phyloP scores from a whole-genome alignment of 2,797 vertebrate genomes.

The Phylloscopus collybita region DNA sequence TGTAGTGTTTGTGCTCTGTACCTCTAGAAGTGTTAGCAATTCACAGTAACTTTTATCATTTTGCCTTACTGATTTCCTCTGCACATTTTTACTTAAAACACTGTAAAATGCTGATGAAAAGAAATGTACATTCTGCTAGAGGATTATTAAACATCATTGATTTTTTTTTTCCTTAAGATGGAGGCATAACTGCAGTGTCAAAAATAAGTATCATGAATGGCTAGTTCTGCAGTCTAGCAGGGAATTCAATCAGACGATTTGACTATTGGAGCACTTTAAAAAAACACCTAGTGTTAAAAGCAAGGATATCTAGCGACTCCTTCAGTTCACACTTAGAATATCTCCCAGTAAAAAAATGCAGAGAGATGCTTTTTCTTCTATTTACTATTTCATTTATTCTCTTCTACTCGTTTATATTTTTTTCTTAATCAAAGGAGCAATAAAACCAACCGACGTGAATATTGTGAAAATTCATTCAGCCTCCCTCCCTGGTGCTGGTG shows the following conservation, averaged over 20 bases:
- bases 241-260: slow-evolving; percentile 76
- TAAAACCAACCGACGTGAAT: not conserved
- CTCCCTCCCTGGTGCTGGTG: not conserved
- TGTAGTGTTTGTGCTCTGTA: not conserved
- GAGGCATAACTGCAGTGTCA: slow-evolving; percentile 78
- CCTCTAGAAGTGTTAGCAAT: not conserved
- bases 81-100: slow-evolving; percentile 57
- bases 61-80: slow-evolving; percentile 25
- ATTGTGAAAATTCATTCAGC: not conserved
- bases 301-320: slow-evolving; percentile 84
- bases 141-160: slow-evolving; percentile 65
- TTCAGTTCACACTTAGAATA: slow-evolving; percentile 78
- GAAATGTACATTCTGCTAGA: slow-evolving; percentile 44
- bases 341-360: slow-evolving; percentile 48
- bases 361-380: slow-evolving; percentile 30
- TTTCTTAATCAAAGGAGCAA: slow-evolving; percentile 31
- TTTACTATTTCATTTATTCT: slow-evolving; percentile 58
- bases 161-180: slow-evolving; percentile 66
- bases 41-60: slow-evolving; percentile 39
- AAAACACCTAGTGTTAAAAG: slow-evolving; percentile 70
- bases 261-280: slow-evolving; percentile 73
- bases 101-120: slow-evolving; percentile 58
- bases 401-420: slow-evolving; percentile 21
- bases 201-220: slow-evolving; percentile 81
- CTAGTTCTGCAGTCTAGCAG: slow-evolving; percentile 78